Evolutionary conservation across 2,888 invertebrate species (phyloP), one percentile per base, ranked within the genome.

Genomic region (Callinectes sapidus): DNA sequence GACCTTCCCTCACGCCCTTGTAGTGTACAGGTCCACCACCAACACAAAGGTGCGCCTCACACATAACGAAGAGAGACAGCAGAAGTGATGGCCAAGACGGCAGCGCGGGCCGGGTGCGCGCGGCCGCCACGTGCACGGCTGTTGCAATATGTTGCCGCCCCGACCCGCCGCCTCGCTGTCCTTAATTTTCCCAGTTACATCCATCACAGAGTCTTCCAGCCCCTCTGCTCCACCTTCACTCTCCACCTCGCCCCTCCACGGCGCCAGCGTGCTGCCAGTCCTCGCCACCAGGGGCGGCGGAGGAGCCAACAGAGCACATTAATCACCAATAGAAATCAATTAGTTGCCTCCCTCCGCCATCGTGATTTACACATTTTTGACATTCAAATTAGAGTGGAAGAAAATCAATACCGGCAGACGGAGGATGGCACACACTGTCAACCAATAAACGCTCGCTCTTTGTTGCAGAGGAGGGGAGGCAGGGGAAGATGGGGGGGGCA

Each of bases 301-400:
- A 35, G 81, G 81, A 81, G 81, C 35, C 71, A 13, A 2, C 35
- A 32, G 81, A 81, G 35, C 81, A 81, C 14, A 71, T 89, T 71
- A 71, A 71, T 89, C 77, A 89, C 42, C 77, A n/a, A 71, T 61
- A 89, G 89, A 71, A 89, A 89, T 89, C 89, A 89, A 89, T 89
- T 89, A 89, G 89, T 48, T 85, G 86, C 39, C 61, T 86, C 90
- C n/a, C 55, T 61, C 90, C 90, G 90, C 90, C 90, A 91, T 91
- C 88, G 88, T 91, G 91, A 91, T 91, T 89, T 91, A 91, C 91
- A 91, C 91, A 91, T 91, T 91, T 91, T 89, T 91, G 91, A 91
- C 91, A 91, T 91, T 91, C 88, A 91, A 91, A 91, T 91, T 91
- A 91, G 81, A 91, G 88, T 32, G 81, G 77, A 89, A 89, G 90